Percentiles rank a stretch among this genome's conserved stretches.
Evolutionary conservation across 2,113 vertebrate genomes (phyloP).

Genomic region (Gracilinanus agilis): DNA sequence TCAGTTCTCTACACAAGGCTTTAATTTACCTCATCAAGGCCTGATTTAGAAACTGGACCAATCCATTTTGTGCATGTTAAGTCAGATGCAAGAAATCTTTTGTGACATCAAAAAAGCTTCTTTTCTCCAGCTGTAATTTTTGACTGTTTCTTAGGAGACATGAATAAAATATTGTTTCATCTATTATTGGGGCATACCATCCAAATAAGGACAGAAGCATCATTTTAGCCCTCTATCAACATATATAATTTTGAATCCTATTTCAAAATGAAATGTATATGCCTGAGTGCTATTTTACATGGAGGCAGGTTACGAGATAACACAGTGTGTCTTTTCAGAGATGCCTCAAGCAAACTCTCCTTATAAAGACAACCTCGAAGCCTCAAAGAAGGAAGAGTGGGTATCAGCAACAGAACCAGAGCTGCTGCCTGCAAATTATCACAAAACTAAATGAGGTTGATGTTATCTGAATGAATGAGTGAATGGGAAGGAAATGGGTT

Average conservation of each 20-base stretch:
- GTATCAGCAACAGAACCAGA: background rate
- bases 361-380: background rate
- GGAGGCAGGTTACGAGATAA: background rate
- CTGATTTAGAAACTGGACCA: background rate
- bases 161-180: conserved; percentile 7
- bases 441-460: background rate
- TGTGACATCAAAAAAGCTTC: background rate
- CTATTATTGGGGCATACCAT: background rate
- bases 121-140: background rate
- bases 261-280: background rate
- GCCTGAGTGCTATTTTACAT: too few species aligned
- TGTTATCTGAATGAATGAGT: background rate
- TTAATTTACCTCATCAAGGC: background rate
- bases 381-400: background rate
- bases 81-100: background rate
- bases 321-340: background rate
- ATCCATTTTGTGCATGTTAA: background rate
- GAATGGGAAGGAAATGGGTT: background rate
- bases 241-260: conserved; percentile 7
- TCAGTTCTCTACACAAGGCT: background rate
- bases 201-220: background rate
- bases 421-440: background rate
- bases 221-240: conserved; percentile 28
- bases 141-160: background rate
- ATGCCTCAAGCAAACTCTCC: background rate